Percentiles rank a stretch among this genome's conserved stretches.
phyloP scores from a whole-genome alignment of 2,797 vertebrate species.

The Onychomys torridus region DNA sequence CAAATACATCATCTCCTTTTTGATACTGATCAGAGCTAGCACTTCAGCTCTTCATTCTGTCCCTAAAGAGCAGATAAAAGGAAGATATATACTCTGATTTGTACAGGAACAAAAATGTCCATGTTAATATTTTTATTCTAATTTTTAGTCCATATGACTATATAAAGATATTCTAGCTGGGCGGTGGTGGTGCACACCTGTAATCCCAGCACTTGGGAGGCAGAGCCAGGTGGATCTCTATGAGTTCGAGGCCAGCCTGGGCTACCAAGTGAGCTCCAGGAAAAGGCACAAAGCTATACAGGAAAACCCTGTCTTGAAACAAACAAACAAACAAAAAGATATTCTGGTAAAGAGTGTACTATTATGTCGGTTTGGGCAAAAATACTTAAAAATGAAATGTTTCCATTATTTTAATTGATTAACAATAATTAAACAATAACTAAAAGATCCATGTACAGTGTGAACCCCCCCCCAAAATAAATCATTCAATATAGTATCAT shows the following conservation, averaged over 20 bases:
- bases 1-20: not conserved
- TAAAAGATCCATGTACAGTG: not conserved
- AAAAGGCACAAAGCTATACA: too few relatives aligned
- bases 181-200: too few relatives aligned
- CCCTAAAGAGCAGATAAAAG: not conserved
- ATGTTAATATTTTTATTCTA: constrained; percentile 27
- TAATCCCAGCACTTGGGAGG: too few relatives aligned
- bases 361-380: not conserved
- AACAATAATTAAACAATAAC: constrained; percentile 1
- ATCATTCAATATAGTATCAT: not conserved
- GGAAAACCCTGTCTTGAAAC: too few relatives aligned
- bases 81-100: not conserved
- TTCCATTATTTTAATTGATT: constrained; percentile 31
- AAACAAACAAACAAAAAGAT: too few relatives aligned
- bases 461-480: not conserved
- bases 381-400: constrained; percentile 48
- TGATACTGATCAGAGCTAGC: not conserved
- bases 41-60: not conserved
- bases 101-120: not conserved
- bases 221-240: too few relatives aligned
- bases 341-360: not conserved
- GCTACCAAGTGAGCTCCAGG: too few relatives aligned
- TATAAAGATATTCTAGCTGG: not conserved
- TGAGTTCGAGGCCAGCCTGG: too few relatives aligned
- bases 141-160: constrained; percentile 20